These are phyloP conservation scores for Magallana nippona DNA, from an alignment of 2,888 invertebrate genomes.

Conservation along the genomic window DNA sequence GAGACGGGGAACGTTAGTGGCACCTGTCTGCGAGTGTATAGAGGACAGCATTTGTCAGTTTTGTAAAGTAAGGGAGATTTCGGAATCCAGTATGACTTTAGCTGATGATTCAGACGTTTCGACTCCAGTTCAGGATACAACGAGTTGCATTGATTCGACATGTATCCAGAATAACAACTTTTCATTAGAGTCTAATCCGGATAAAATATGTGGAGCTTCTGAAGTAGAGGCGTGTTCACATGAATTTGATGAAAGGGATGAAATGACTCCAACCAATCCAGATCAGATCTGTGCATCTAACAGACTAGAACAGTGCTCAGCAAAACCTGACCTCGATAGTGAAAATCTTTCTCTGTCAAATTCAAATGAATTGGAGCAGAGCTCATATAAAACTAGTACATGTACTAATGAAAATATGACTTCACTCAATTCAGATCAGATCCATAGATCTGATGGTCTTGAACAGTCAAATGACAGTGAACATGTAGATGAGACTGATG, in stretches of 20 bases:
- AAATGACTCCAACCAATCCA: background rate
- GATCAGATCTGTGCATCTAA: background rate
- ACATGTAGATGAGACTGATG: background rate
- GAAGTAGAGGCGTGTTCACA: background rate
- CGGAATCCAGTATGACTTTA: background rate
- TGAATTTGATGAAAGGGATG: background rate
- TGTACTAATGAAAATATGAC: no score
- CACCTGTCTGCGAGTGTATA: background rate
- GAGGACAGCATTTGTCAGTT: conserved; percentile 14
- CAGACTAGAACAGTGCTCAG: background rate
- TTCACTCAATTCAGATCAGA: background rate
- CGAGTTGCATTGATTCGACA: background rate
- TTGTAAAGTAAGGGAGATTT: background rate
- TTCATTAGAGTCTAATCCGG: no score
- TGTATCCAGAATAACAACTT: no score
- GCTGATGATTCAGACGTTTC: background rate
- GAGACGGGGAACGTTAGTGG: conserved; percentile 26
- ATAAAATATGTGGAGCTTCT: no score
- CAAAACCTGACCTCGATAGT: no score
- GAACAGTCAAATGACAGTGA: background rate
- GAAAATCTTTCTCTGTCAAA: no score
- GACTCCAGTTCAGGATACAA: background rate
- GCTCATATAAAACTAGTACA: no score
- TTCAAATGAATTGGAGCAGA: no score
- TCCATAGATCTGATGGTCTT: background rate